Conservation (phyloP, 2,888 invertebrate species). For the Orchesellides sinensis region DNA sequence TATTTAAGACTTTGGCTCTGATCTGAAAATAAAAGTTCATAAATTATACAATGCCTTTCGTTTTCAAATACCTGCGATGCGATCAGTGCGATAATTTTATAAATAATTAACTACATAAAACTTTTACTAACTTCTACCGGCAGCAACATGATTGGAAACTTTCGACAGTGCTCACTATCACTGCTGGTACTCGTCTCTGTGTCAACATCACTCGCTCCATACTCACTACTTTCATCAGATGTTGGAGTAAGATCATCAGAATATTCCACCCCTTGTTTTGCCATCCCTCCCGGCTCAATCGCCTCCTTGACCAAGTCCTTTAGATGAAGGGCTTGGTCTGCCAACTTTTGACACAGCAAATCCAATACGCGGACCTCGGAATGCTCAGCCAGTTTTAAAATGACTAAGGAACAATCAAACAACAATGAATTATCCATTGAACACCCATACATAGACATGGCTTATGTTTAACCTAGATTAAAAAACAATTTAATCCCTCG, state of each 20-base stretch:
- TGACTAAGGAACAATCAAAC: background rate
- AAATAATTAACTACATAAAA: background rate
- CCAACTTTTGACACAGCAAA: constrained; percentile 68
- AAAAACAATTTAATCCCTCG: no score
- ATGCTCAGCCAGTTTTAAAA: constrained; percentile 63
- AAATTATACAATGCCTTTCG: background rate
- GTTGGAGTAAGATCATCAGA: constrained; percentile 41
- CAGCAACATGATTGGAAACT: constrained; percentile 63
- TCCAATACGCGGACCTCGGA: constrained; percentile 63
- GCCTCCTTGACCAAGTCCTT: constrained; percentile 67
- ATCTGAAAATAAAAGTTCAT: constrained; percentile 43
- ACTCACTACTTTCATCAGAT: constrained; percentile 38
- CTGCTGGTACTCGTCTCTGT: constrained; percentile 18
- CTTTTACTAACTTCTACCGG: constrained; percentile 60
- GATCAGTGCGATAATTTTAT: background rate
- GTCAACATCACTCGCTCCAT: background rate
- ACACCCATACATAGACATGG: no score
- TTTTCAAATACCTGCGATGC: no score
- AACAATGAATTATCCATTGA: no score
- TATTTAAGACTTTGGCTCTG: constrained; percentile 67
- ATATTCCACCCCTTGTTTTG: constrained; percentile 33
- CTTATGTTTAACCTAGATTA: no score
- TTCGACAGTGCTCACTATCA: constrained; percentile 5
- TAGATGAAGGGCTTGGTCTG: constrained; percentile 64
- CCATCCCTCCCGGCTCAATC: constrained; percentile 53